A percentile compares a stretch with the other conserved stretches of the same genome.
Conservation (phyloP, 2,113 vertebrate species). For the Hypocryptadius cinnamomeus region DNA sequence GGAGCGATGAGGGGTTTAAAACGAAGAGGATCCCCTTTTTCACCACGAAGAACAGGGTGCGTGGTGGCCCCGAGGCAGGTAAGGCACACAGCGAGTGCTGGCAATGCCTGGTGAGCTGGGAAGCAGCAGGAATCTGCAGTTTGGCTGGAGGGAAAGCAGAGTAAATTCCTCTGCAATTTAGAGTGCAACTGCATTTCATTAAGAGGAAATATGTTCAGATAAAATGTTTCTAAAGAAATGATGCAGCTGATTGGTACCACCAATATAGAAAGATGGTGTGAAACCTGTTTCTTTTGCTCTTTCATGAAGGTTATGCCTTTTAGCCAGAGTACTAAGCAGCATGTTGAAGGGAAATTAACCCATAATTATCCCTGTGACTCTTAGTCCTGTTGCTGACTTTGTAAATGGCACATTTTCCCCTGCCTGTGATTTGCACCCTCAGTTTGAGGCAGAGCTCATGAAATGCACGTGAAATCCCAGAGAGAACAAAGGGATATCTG, state of each 20-base stretch:
- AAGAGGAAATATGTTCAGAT: background rate
- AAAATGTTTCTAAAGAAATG: background rate
- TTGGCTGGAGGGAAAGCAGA: background rate
- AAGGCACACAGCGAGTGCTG: background rate
- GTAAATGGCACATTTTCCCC: background rate
- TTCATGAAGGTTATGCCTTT: background rate
- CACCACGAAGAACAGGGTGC: conserved; percentile 78
- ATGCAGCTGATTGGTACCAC: background rate
- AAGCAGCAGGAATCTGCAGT: background rate
- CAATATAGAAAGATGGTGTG: background rate
- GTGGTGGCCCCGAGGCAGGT: conserved; percentile 85
- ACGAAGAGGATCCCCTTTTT: conserved; percentile 83
- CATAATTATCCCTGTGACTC: background rate
- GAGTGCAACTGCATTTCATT: background rate
- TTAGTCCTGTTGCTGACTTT: background rate
- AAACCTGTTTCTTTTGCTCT: background rate
- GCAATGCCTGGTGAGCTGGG: background rate
- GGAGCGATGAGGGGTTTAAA: conserved; percentile 79
- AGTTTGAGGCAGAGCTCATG: background rate
- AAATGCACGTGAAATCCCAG: background rate
- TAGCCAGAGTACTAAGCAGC: background rate
- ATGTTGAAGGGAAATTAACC: background rate
- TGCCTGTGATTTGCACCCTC: background rate
- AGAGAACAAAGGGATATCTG: background rate
- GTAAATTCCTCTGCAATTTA: background rate